Percentiles rank a stretch among this genome's conserved stretches.
Conservation (phyloP, 2,888 invertebrate genomes). For the Ormyrus pomaceus region DNA sequence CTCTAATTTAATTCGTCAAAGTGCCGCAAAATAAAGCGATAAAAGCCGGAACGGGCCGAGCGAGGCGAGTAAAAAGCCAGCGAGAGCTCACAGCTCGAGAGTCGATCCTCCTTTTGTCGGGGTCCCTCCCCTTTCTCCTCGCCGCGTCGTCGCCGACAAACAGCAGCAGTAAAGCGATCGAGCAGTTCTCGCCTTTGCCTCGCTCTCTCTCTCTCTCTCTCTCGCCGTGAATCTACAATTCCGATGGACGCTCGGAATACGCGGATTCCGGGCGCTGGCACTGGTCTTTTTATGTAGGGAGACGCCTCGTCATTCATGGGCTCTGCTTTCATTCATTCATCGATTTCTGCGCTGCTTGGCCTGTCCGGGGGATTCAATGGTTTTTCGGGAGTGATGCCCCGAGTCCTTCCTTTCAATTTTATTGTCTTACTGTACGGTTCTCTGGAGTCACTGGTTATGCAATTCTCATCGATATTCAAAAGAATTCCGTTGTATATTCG, state of each 20-base stretch:
- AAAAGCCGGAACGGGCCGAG: constrained; percentile 23
- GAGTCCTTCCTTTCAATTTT: too few relatives aligned
- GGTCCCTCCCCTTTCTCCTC: neutral
- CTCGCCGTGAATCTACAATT: constrained; percentile 44
- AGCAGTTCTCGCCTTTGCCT: constrained; percentile 26
- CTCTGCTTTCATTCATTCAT: constrained; percentile 19
- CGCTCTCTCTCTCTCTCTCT: too few relatives aligned
- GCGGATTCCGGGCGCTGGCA: neutral
- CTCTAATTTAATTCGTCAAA: constrained; percentile 35
- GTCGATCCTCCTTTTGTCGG: constrained; percentile 2
- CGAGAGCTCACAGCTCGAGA: neutral
- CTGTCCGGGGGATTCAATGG: too few relatives aligned
- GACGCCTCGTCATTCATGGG: constrained; percentile 13
- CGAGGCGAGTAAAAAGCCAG: constrained; percentile 5
- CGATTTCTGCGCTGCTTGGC: neutral
- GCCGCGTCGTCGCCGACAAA: neutral
- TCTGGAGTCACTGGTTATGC: too few relatives aligned
- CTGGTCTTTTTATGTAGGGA: neutral
- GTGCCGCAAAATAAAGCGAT: constrained; percentile 37
- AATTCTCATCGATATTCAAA: too few relatives aligned
- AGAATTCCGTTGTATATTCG: too few relatives aligned
- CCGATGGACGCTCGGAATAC: constrained; percentile 38
- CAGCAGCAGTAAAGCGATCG: constrained; percentile 14
- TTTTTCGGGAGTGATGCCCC: too few relatives aligned
- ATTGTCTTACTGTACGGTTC: too few relatives aligned